Base-by-base conservation (phyloP, 2,888 invertebrate genomes). In the Clitarchus hookeri region DNA sequence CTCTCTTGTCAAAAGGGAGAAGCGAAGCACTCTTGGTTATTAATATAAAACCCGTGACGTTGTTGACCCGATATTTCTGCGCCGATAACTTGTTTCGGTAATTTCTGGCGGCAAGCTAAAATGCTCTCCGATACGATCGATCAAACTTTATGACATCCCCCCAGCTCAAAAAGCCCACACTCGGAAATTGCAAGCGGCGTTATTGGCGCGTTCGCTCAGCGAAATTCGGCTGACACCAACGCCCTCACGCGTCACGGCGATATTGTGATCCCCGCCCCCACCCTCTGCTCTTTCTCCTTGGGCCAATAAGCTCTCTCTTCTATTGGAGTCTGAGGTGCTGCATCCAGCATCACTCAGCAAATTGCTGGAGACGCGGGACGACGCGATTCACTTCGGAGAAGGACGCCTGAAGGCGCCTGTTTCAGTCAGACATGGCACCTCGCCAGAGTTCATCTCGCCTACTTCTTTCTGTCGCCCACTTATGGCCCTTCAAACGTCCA, bases 1-100 rank as follows among this genome's bases (percentile, higher is more conserved):
- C 65, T 19, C 3, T 9, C 8, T 19, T n/a, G 65, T 65, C 65
- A n/a, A 65, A 3, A 19, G n/a, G 19, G 16, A n/a, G 13, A 0
- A 23, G 65, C 65, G 65, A 65, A 8, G 65, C 65, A 65, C 65
- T 65, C 65, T 65, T 65, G 23, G 65, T 65, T 65, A 65, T 65
- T 65, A 65, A 65, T 65, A 65, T 65, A 23, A 65, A 65, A 65
- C 19, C n/a, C 65, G 65, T 65, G 65, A 23, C 65, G 65, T 65
- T 65, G 65, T 65, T 65, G 65, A 65, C 65, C 65, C 65, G 65
- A 65, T 65, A 65, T 65, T 65, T 65, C 65, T 23, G n/a, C 65
- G 65, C 65, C 65, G 65, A 65, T 65, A 65, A 8, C 65, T 65
- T 65, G 65, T 65, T 65, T 65, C 65, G 65, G 65, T 65, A 65